These are phyloP conservation scores for Peromyscus eremicus DNA, from an alignment of 2,797 vertebrate genomes.

Conservation along the genomic window DNA sequence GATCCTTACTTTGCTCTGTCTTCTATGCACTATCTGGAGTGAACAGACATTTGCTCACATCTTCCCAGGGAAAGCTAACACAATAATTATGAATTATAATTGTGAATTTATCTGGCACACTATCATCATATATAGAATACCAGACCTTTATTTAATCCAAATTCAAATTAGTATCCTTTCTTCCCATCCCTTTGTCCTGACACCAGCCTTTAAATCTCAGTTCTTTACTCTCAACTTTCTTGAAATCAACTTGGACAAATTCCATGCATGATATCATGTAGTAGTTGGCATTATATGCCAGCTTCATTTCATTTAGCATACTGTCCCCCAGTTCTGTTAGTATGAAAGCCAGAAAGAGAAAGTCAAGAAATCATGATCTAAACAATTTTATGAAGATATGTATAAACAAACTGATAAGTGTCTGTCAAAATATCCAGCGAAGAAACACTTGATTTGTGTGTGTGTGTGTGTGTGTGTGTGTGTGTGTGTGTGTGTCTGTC, in stretches of 20 bases:
- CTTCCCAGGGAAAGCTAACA: background rate
- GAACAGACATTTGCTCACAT: background rate
- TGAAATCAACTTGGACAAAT: background rate
- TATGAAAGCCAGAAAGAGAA: background rate
- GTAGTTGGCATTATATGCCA: background rate
- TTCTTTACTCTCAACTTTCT: background rate
- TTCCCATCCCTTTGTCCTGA: no score
- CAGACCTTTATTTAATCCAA: background rate
- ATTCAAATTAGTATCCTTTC: background rate
- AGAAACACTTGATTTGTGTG: background rate
- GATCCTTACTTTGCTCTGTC: background rate
- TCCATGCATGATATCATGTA: background rate
- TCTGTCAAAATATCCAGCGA: background rate
- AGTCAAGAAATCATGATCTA: background rate
- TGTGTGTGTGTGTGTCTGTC: background rate
- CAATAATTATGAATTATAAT: background rate
- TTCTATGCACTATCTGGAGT: background rate
- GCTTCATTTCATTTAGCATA: background rate
- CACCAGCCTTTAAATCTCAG: background rate
- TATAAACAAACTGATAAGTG: background rate
- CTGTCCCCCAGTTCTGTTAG: background rate
- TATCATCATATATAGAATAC: background rate
- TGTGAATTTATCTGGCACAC: background rate
- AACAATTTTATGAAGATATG: background rate
- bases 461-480: background rate